Base-by-base conservation (phyloP, 2,113 vertebrate genomes). In the Enhydra lutris region DNA sequence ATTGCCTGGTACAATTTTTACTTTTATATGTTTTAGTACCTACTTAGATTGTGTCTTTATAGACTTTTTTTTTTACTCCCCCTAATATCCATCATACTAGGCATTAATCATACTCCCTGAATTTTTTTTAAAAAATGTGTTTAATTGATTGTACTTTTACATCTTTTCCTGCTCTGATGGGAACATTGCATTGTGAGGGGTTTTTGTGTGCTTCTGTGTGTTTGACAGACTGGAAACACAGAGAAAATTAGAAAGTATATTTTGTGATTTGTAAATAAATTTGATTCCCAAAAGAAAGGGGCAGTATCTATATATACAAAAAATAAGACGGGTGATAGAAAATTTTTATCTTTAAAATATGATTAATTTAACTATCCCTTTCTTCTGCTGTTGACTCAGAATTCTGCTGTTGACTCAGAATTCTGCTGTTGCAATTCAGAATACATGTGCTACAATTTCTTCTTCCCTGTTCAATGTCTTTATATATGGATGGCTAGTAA, bases 251-350 rank as follows among this genome's bases (percentile, higher is more conserved):
- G 21, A 74, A 87, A 88, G 39, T 39, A n/a, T 45, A 6, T 86
- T 84, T 79, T 91, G 36, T 79, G n/a, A 45, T 86, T 95, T 95
- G 23, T 93, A 65, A 97, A 86, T 91, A 93, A 79, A 18, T 57
- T 95, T 83, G 42, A 91, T 12, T 89, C 24, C 55, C 39, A 94
- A 3, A 24, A 31, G 42, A 80, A 80, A 95, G 55, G 93, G 71
- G 21, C 15, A 78, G 7, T 81, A 52, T 47, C 23, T 80, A 15
- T 93, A 71, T 7, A 57, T 74, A 34, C 57, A 85, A 89, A 96
- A 82, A 45, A 73, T 39, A 93, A 50, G 76, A 80, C 21, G 7
- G 4, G 3, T 91, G 47, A 26, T 94, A 18, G 34, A 83, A 88
- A 76, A 36, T 31, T 71, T 97, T 92, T 63, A 52, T 85, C 61